Percentiles rank a stretch among this genome's conserved stretches.
Evolutionary conservation across 2,888 invertebrate genomes (phyloP).

Genomic region (Polia nebulosa): DNA sequence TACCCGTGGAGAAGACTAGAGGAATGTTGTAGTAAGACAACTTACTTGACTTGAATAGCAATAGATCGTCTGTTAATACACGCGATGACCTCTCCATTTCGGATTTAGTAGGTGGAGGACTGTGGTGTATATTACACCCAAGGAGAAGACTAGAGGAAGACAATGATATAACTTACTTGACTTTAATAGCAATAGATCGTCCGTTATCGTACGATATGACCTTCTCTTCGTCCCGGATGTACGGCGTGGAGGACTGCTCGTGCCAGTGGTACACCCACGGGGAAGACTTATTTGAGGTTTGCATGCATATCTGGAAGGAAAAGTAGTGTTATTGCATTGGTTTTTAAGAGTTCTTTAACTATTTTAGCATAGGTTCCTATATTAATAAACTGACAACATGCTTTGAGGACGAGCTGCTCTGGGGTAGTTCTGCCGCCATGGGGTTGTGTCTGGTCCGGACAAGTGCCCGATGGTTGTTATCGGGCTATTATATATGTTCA

Average conservation of each 20-base stretch:
- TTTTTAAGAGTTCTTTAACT: too few relatives aligned
- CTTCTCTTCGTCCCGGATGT: constrained; percentile 91
- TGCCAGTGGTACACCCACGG: constrained; percentile 94
- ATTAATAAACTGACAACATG: too few relatives aligned
- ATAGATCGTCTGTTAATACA: constrained; percentile 95
- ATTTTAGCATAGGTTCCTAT: too few relatives aligned
- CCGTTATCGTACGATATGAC: constrained; percentile 95
- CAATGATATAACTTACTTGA: constrained; percentile 84
- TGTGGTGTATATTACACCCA: too few relatives aligned
- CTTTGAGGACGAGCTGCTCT: too few relatives aligned
- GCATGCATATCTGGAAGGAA: constrained; percentile 91
- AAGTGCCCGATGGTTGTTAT: too few relatives aligned
- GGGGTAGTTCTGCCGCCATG: too few relatives aligned
- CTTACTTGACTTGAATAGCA: constrained; percentile 93
- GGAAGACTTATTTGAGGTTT: constrained; percentile 90
- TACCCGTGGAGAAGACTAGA: constrained; percentile 92
- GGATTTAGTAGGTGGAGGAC: constrained; percentile 92
- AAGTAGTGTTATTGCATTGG: not conserved
- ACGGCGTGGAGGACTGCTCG: constrained; percentile 90
- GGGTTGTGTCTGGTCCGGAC: too few relatives aligned
- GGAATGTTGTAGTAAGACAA: constrained; percentile 36
- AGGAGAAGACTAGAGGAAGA: too few relatives aligned
- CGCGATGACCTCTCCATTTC: constrained; percentile 93
- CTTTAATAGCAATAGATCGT: constrained; percentile 94
- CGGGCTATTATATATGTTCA: too few relatives aligned